Evolutionary conservation across 2,888 invertebrate genomes (phyloP).

Genomic region (Halocaridina rubra): DNA sequence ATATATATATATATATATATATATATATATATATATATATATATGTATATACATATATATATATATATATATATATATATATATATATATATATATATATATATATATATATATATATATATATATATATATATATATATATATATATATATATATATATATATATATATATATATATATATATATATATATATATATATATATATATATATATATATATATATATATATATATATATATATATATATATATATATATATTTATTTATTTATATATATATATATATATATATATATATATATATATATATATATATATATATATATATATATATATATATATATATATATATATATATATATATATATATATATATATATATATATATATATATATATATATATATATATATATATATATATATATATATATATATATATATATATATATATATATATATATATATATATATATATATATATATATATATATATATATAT

Average conservation of each 20-base stretch:
- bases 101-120: neutral
- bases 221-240: neutral
- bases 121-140: neutral
- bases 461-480: neutral
- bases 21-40: neutral
- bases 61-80: neutral
- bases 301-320: neutral
- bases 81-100: neutral
- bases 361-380: neutral
- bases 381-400: neutral
- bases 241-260: neutral
- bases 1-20: neutral
- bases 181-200: neutral
- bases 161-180: neutral
- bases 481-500: neutral
- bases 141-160: neutral
- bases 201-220: neutral
- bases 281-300: neutral
- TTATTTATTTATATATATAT: neutral
- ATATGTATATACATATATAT: neutral
- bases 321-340: neutral
- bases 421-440: neutral
- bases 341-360: neutral
- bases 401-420: neutral
- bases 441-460: neutral